phyloP scores from a whole-genome alignment of 2,113 vertebrate species.

The Hippocampus barbouri region DNA sequence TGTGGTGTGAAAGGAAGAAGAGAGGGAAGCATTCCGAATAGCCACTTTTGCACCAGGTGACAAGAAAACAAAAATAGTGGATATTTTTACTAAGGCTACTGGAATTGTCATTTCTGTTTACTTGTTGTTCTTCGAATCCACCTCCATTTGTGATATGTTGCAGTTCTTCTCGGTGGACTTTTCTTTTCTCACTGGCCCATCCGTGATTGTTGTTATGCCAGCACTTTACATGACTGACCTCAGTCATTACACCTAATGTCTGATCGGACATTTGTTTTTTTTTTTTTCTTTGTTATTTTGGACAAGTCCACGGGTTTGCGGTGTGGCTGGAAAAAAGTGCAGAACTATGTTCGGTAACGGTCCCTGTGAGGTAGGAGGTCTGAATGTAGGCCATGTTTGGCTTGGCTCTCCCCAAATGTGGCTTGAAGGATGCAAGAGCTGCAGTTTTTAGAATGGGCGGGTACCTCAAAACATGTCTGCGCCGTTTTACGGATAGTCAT shows the following conservation, averaged over 20 bases:
- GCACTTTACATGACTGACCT: conserved; percentile 72
- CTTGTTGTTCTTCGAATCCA: conserved; percentile 10
- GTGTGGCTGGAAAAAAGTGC: not conserved
- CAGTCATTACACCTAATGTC: conserved; percentile 32
- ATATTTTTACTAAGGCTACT: not conserved
- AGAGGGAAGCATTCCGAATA: conserved; percentile 67
- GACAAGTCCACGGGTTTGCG: conserved; percentile 39
- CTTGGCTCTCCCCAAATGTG: conserved; percentile 2
- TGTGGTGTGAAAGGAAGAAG: conserved; percentile 41
- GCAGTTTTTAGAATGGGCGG: not conserved
- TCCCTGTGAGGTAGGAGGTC: conserved; percentile 1
- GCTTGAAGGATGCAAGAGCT: not conserved
- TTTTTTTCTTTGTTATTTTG: conserved; percentile 53
- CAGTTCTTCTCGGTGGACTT: conserved; percentile 23
- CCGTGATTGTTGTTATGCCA: conserved; percentile 64
- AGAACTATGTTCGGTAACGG: not conserved
- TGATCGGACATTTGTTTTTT: conserved; percentile 48
- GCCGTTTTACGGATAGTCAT: not conserved
- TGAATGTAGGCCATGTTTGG: conserved; percentile 5
- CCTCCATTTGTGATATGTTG: conserved; percentile 11
- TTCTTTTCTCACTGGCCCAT: conserved; percentile 6
- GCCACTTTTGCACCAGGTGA: conserved; percentile 38
- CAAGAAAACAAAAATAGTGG: not conserved
- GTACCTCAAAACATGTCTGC: not conserved
- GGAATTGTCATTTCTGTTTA: conserved; percentile 10